Evolutionary conservation across 2,113 vertebrate genomes (phyloP).

Genomic region (Plecturocebus donacophilus): DNA sequence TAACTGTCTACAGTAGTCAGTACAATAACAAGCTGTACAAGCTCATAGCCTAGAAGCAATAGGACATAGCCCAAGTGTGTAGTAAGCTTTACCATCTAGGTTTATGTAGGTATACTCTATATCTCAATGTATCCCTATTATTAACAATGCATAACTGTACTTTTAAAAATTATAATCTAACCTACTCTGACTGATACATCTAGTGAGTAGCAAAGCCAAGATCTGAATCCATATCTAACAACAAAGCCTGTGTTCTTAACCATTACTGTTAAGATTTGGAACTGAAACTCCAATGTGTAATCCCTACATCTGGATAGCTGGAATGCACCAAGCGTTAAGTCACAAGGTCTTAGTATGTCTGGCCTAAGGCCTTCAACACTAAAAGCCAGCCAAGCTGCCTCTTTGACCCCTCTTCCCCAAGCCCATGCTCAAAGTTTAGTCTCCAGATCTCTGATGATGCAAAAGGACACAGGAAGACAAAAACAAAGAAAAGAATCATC

Average conservation of each 20-base stretch:
- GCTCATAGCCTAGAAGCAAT: background rate
- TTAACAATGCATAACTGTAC: background rate
- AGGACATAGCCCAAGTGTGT: background rate
- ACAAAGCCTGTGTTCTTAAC: background rate
- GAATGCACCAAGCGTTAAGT: background rate
- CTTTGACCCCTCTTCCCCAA: background rate
- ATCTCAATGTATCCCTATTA: background rate
- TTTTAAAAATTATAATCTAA: background rate
- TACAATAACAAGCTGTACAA: background rate
- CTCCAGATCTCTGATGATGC: background rate
- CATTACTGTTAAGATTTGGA: slow-evolving; percentile 18
- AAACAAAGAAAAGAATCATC: background rate
- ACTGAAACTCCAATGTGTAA: background rate
- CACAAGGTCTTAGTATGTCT: background rate
- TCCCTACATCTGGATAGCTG: background rate
- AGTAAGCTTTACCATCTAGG: background rate
- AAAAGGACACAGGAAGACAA: background rate
- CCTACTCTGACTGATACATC: background rate
- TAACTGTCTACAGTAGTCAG: background rate
- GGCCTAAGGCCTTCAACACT: background rate
- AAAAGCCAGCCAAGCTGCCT: background rate
- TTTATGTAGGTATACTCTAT: background rate
- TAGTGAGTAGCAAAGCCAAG: background rate
- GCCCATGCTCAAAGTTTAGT: background rate
- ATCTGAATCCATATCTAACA: slow-evolving; percentile 13